Conservation (phyloP, 2,888 invertebrate species). For the Mycalesis mineus region DNA sequence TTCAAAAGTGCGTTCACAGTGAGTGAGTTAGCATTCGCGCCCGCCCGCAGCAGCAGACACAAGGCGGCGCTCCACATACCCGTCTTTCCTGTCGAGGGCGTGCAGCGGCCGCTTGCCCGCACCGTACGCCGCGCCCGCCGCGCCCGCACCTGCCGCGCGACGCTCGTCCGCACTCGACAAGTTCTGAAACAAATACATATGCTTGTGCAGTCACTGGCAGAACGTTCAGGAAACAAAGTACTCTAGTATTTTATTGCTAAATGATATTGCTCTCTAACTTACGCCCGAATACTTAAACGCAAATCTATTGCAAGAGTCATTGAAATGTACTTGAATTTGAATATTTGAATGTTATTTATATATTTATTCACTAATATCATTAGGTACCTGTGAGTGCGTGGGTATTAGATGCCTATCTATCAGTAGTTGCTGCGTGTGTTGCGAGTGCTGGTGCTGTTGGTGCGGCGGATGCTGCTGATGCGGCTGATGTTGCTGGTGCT, state of each 20-base stretch:
- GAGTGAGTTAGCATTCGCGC: no score
- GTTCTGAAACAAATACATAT: neutral
- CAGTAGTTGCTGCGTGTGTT: constrained; percentile 52
- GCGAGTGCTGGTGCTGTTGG: constrained; percentile 50
- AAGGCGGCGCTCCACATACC: constrained; percentile 27
- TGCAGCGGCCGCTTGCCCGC: constrained; percentile 48
- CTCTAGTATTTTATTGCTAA: no score
- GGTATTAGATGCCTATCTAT: constrained; percentile 38
- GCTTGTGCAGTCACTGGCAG: neutral
- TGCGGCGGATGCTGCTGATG: constrained; percentile 53
- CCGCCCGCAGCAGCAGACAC: no score
- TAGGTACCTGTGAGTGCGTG: constrained; percentile 40
- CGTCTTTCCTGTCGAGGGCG: constrained; percentile 55
- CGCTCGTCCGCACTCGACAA: constrained; percentile 43
- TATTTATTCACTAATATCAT: neutral
- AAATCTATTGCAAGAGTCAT: no score
- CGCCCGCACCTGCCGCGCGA: constrained; percentile 43
- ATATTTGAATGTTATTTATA: no score
- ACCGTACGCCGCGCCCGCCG: constrained; percentile 40
- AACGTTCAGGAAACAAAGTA: no score
- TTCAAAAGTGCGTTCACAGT: no score
- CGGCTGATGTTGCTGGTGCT: constrained; percentile 44
- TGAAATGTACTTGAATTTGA: no score
- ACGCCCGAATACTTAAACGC: no score
- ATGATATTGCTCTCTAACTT: no score